phyloP scores from a whole-genome alignment of 2,797 vertebrate genomes.

The Adrianichthys oophorus region DNA sequence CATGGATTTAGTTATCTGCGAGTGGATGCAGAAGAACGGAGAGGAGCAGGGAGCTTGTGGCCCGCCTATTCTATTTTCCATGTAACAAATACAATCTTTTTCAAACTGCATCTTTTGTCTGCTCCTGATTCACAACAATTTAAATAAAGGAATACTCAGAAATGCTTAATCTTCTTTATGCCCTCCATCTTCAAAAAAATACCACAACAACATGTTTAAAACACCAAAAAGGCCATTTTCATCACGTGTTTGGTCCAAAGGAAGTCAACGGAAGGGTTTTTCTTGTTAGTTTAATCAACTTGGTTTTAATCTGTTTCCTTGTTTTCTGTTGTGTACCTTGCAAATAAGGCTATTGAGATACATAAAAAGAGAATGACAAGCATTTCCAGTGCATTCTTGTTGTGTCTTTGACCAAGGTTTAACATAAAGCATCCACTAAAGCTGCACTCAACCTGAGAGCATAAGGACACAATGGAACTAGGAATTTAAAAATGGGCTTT shows the following conservation, averaged over 20 bases:
- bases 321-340: constrained; percentile 1
- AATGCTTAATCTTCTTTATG: no score
- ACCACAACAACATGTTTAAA: no score
- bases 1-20: no score
- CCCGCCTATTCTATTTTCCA: no score
- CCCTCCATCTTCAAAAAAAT: no score
- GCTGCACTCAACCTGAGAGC: not conserved
- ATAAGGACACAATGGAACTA: constrained; percentile 12
- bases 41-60: no score
- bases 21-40: no score
- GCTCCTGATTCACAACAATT: no score
- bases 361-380: constrained; percentile 4
- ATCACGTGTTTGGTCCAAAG: constrained; percentile 18
- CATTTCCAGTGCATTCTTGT: constrained; percentile 15
- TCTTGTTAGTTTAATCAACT: constrained; percentile 25
- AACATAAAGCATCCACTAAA: constrained; percentile 11
- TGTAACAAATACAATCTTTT: no score
- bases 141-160: no score
- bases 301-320: constrained; percentile 17
- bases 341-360: constrained; percentile 11
- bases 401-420: constrained; percentile 12
- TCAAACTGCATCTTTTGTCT: no score
- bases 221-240: no score
- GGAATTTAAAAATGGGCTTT: constrained; percentile 13
- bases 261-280: constrained; percentile 14